A percentile compares a stretch with the other conserved stretches of the same genome.
phyloP scores from a whole-genome alignment of 2,113 vertebrate species.

The Tetrao urogallus region DNA sequence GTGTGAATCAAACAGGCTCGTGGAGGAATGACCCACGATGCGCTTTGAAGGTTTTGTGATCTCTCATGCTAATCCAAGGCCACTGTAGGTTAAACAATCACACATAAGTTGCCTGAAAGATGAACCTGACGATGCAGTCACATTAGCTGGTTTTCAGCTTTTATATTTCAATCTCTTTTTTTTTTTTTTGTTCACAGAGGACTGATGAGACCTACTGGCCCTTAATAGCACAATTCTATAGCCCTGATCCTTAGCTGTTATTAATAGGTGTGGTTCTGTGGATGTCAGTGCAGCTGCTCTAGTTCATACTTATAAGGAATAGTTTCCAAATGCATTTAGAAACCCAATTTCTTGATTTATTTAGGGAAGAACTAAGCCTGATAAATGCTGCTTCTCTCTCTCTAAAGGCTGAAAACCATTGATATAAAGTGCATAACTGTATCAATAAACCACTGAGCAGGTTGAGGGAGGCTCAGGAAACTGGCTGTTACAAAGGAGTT shows the following conservation, averaged over 20 bases:
- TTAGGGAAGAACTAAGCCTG: background rate
- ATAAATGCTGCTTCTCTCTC: background rate
- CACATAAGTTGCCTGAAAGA: background rate
- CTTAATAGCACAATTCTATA: background rate
- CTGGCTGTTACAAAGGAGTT: accelerated
- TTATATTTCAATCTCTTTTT: background rate
- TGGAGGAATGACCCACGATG: background rate
- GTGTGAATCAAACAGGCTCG: background rate
- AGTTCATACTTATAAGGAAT: background rate
- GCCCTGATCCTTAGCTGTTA: background rate
- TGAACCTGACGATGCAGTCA: background rate
- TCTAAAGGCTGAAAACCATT: background rate
- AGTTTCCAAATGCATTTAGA: background rate
- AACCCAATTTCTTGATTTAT: background rate
- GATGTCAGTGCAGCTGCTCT: background rate
- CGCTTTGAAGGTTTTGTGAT: background rate
- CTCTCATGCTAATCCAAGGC: background rate
- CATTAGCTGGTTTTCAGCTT: background rate
- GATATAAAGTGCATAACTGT: background rate
- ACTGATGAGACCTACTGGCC: background rate
- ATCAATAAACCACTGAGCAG: background rate
- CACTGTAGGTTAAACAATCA: constrained; percentile 24
- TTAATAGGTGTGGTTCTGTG: background rate
- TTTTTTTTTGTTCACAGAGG: too few species aligned
- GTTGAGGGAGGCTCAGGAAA: background rate